A percentile compares a stretch with the other conserved stretches of the same genome.
phyloP scores from a whole-genome alignment of 2,113 vertebrate genomes.

The Hyla sarda region DNA sequence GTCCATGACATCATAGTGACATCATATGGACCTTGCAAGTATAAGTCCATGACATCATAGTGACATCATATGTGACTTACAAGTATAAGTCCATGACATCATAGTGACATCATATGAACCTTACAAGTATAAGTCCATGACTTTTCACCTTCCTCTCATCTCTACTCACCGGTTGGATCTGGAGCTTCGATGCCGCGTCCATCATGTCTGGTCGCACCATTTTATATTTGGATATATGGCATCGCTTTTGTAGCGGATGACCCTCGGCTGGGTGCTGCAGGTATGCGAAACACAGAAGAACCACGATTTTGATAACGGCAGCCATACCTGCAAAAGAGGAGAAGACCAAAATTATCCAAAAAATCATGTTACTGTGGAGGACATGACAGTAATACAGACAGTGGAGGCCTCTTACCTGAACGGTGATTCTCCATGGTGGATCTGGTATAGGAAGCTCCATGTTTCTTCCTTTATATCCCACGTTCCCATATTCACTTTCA shows the following conservation, averaged over 20 bases:
- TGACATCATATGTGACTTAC: too few relatives aligned
- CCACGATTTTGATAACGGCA: not conserved
- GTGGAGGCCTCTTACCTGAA: not conserved
- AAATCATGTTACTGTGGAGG: not conserved
- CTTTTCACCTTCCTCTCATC: not conserved
- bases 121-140: too few relatives aligned
- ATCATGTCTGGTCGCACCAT: too few relatives aligned
- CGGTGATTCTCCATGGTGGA: not conserved
- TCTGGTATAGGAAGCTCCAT: not conserved
- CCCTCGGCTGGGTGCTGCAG: not conserved
- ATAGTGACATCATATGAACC: too few relatives aligned
- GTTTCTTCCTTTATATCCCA: not conserved
- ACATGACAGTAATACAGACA: not conserved
- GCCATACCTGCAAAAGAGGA: not conserved
- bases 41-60: too few relatives aligned
- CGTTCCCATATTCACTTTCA: slow-evolving; percentile 3
- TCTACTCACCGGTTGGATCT: slow-evolving; percentile 50
- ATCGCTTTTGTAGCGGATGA: not conserved
- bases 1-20: too few relatives aligned
- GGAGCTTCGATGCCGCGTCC: not conserved
- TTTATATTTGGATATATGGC: not conserved
- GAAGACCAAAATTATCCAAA: not conserved
- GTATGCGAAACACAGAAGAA: not conserved
- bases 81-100: too few relatives aligned
- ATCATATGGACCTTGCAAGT: too few relatives aligned